These are phyloP conservation scores for Proisotoma minuta DNA, from an alignment of 2,888 invertebrate species.

Conservation along the genomic window DNA sequence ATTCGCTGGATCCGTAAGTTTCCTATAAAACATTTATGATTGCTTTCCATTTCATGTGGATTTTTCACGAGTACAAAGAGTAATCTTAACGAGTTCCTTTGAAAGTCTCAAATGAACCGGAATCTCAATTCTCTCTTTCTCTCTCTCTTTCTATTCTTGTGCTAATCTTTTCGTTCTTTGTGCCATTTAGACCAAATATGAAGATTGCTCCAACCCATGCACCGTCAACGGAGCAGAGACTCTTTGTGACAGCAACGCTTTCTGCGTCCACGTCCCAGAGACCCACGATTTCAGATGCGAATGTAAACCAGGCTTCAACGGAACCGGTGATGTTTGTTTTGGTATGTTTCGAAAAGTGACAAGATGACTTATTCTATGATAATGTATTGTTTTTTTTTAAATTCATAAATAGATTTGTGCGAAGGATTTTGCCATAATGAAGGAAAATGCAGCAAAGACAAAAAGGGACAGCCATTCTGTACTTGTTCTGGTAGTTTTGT, in stretches of 20 bases:
- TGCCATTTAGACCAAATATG: constrained; percentile 67
- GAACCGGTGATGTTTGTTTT: constrained; percentile 73
- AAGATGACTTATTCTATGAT: background rate
- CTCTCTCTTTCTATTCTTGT: constrained; percentile 27
- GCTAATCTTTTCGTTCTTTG: constrained; percentile 32
- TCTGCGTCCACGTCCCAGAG: constrained; percentile 76
- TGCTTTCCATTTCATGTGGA: background rate
- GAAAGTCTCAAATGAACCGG: background rate
- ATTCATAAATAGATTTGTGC: constrained; percentile 78
- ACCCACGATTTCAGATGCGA: constrained; percentile 91
- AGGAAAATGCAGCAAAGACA: constrained; percentile 78
- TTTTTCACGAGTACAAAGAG: background rate
- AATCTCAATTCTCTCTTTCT: background rate
- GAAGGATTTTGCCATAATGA: constrained; percentile 82
- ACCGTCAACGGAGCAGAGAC: constrained; percentile 75
- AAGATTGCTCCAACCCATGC: constrained; percentile 86
- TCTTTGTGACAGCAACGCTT: constrained; percentile 81
- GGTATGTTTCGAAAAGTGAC: constrained; percentile 52
- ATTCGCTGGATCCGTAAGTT: constrained; percentile 70
- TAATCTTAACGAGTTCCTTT: constrained; percentile 10
- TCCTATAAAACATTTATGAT: background rate
- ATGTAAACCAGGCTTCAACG: constrained; percentile 90
- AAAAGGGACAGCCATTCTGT: constrained; percentile 73
- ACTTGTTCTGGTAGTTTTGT: constrained; percentile 87
- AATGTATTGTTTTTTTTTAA: background rate